These are phyloP conservation scores for Amphimallon solstitiale DNA, from an alignment of 2,888 invertebrate species.

Conservation along the genomic window DNA sequence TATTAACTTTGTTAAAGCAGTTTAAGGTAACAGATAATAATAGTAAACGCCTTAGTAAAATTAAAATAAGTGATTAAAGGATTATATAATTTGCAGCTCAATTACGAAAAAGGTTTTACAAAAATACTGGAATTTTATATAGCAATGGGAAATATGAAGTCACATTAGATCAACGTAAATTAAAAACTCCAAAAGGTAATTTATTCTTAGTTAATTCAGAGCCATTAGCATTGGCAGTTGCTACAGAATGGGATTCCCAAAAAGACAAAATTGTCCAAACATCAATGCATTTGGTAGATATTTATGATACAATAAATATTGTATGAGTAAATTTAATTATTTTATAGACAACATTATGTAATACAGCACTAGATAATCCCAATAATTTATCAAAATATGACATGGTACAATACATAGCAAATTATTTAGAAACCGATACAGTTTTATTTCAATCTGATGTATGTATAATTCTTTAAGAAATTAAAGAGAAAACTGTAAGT, in stretches of 20 bases:
- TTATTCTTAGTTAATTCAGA: slow-evolving; percentile 83
- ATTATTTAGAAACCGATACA: slow-evolving; percentile 85
- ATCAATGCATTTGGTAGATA: slow-evolving; percentile 85
- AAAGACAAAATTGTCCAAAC: slow-evolving; percentile 78
- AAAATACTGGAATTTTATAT: slow-evolving; percentile 75
- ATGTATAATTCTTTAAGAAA: slow-evolving; percentile 55
- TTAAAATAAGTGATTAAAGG: too few species aligned
- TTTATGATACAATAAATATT: slow-evolving; percentile 6
- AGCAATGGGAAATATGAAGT: slow-evolving; percentile 83
- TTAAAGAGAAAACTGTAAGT: slow-evolving; percentile 11
- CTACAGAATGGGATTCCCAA: slow-evolving; percentile 94
- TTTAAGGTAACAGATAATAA: too few species aligned
- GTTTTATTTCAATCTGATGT: slow-evolving; percentile 80
- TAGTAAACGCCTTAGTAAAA: too few species aligned
- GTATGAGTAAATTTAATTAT: background rate
- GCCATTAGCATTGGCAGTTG: slow-evolving; percentile 90
- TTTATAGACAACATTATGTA: slow-evolving; percentile 85
- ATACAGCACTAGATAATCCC: slow-evolving; percentile 94
- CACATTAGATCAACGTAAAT: slow-evolving; percentile 85
- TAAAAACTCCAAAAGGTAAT: slow-evolving; percentile 90
- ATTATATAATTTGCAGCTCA: slow-evolving; percentile 12
- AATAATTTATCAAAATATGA: slow-evolving; percentile 79
- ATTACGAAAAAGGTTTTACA: slow-evolving; percentile 77
- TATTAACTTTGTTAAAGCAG: background rate
- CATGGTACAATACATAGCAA: slow-evolving; percentile 80